Conservation (phyloP, 2,797 vertebrate genomes). For the Enoplosus armatus region DNA sequence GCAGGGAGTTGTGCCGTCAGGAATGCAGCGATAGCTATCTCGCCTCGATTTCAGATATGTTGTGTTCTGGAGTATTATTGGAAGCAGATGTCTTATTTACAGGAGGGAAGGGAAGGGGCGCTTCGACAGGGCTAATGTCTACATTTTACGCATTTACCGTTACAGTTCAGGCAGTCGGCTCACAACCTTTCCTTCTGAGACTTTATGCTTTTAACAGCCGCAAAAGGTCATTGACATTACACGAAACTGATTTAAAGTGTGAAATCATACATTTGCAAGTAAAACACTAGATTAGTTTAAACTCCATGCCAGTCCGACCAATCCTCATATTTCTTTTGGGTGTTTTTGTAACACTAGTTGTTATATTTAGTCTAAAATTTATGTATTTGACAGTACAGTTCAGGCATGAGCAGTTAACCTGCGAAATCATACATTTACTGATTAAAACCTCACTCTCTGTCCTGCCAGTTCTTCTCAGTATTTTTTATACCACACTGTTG, state of each 20-base stretch:
- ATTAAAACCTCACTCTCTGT: neutral
- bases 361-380: neutral
- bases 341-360: neutral
- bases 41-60: constrained; percentile 68
- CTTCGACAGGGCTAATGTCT: constrained; percentile 10
- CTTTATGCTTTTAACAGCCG: neutral
- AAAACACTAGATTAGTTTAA: neutral
- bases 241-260: neutral
- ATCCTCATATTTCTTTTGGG: neutral
- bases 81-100: constrained; percentile 78
- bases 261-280: neutral
- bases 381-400: neutral
- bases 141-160: constrained; percentile 46
- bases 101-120: constrained; percentile 7
- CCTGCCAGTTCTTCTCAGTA: neutral
- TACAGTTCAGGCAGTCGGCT: neutral
- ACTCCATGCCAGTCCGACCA: neutral
- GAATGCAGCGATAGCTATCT: constrained; percentile 79
- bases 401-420: neutral
- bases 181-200: neutral
- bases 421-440: neutral
- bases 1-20: constrained; percentile 64
- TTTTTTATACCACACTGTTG: neutral
- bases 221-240: neutral
- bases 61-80: constrained; percentile 71